These are phyloP conservation scores for Rotaria magnacalcarata DNA, from an alignment of 2,888 invertebrate genomes.

Conservation along the genomic window DNA sequence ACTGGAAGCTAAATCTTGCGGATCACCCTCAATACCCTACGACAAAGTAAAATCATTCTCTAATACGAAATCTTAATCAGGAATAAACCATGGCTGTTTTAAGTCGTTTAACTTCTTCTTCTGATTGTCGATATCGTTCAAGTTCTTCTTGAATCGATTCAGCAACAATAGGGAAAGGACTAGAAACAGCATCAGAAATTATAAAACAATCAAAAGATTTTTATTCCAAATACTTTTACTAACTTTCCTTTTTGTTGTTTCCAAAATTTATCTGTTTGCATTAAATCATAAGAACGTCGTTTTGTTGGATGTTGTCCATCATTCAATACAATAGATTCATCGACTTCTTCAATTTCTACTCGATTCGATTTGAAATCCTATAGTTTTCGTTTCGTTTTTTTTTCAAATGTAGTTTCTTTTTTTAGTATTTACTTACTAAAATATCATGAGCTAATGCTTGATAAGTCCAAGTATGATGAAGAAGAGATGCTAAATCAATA, in stretches of 20 bases:
- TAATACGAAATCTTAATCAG: neutral
- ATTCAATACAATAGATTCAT: constrained; percentile 45
- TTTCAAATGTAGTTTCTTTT: constrained; percentile 39
- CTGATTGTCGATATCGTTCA: constrained; percentile 84
- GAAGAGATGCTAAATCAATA: constrained; percentile 89
- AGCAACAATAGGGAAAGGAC: constrained; percentile 71
- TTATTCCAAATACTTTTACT: constrained; percentile 48
- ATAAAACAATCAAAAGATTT: neutral
- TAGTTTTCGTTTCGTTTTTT: neutral
- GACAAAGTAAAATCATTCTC: neutral
- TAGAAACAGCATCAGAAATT: constrained; percentile 48
- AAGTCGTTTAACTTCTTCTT: constrained; percentile 90
- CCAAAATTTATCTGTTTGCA: constrained; percentile 82
- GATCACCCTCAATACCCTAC: constrained; percentile 63
- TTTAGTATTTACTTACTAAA: constrained; percentile 59
- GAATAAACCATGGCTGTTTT: constrained; percentile 76
- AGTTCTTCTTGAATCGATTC: constrained; percentile 97
- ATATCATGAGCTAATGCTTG: constrained; percentile 95
- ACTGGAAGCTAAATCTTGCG: constrained; percentile 27
- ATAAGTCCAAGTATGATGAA: constrained; percentile 99
- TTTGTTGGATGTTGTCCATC: constrained; percentile 12
- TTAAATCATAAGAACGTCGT: constrained; percentile 44
- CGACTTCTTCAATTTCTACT: constrained; percentile 68
- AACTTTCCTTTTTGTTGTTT: constrained; percentile 77
- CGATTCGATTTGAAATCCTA: constrained; percentile 76